Conservation (phyloP, 2,797 vertebrate species). For the Caiman crocodilus region DNA sequence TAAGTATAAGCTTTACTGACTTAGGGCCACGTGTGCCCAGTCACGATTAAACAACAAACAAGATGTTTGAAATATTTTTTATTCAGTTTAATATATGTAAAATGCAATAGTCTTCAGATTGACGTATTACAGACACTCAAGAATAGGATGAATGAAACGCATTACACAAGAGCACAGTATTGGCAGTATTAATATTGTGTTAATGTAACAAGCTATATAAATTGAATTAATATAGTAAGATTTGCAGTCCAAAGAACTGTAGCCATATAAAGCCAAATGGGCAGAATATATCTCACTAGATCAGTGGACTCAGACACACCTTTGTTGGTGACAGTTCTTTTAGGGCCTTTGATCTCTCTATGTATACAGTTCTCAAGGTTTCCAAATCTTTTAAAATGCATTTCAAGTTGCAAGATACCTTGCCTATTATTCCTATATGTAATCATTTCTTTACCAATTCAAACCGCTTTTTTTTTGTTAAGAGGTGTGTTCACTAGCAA, state of each 20-base stretch:
- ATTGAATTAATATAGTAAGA: background rate
- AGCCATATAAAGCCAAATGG: background rate
- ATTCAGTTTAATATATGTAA: fast-evolving
- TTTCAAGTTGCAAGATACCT: background rate
- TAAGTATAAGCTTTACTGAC: fast-evolving
- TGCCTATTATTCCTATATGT: conserved; percentile 8
- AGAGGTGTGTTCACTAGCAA: conserved; percentile 54
- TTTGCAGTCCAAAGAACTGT: background rate
- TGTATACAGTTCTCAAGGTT: background rate
- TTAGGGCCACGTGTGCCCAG: background rate
- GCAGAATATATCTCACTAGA: background rate
- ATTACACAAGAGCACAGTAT: background rate
- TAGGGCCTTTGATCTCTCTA: background rate
- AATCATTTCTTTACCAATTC: conserved; percentile 41
- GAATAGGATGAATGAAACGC: background rate
- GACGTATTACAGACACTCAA: background rate
- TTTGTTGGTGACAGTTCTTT: background rate
- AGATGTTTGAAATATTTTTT: background rate
- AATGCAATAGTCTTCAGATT: background rate
- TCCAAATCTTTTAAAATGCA: conserved; percentile 35
- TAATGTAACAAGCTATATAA: background rate
- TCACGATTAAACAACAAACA: background rate
- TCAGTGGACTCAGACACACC: background rate
- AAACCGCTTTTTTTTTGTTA: conserved; percentile 55
- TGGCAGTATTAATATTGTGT: background rate